These are phyloP conservation scores for Crepidodera aurea DNA, from an alignment of 2,888 invertebrate genomes.

Conservation along the genomic window DNA sequence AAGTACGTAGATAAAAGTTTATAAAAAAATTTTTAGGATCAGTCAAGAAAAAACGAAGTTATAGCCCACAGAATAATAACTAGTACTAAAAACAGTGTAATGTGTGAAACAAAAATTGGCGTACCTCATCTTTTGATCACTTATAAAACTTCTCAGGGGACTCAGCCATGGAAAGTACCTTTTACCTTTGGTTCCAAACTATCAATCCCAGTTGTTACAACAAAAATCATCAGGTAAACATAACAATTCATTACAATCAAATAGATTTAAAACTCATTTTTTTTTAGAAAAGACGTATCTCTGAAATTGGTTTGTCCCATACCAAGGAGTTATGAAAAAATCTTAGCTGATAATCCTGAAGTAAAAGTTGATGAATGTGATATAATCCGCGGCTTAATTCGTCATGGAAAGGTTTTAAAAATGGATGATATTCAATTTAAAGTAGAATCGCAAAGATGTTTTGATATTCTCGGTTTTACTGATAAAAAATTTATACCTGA, in stretches of 20 bases:
- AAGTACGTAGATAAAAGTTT: too few species aligned
- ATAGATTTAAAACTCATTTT: too few species aligned
- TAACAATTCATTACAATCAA: too few species aligned
- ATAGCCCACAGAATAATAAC: constrained; percentile 36
- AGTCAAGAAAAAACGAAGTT: constrained; percentile 27
- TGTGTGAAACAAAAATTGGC: constrained; percentile 40
- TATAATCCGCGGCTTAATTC: constrained; percentile 36
- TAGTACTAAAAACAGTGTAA: constrained; percentile 33
- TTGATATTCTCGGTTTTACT: constrained; percentile 41
- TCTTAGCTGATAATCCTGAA: constrained; percentile 38
- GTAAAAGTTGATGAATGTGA: constrained; percentile 31
- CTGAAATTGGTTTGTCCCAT: constrained; percentile 28
- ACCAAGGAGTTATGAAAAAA: constrained; percentile 17
- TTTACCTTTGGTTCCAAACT: constrained; percentile 36
- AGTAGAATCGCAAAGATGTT: constrained; percentile 39
- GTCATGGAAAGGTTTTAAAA: constrained; percentile 42
- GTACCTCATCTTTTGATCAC: constrained; percentile 34
- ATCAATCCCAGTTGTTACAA: constrained; percentile 34
- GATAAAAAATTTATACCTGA: constrained; percentile 40
- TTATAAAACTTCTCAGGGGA: constrained; percentile 38
- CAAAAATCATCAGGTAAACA: constrained; percentile 28
- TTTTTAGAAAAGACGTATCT: constrained; percentile 32
- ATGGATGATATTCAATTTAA: constrained; percentile 42
- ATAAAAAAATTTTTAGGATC: constrained; percentile 21
- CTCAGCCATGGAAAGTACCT: constrained; percentile 42